Evolutionary conservation across 2,888 invertebrate genomes (phyloP).

Genomic region (Julus scandinavius): DNA sequence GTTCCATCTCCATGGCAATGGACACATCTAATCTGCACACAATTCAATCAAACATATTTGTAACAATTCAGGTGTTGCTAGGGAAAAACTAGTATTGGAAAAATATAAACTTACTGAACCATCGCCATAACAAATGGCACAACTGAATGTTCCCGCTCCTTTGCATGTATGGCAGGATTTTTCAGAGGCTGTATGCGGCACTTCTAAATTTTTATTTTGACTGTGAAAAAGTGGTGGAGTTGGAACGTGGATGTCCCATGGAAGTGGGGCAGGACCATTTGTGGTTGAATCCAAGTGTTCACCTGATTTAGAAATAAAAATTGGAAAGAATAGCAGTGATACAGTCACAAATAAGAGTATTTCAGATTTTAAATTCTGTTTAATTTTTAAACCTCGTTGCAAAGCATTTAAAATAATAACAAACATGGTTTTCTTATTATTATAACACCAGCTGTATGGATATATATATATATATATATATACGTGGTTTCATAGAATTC

Average conservation of each 20-base stretch:
- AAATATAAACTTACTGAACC: conserved; percentile 65
- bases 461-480: too few species aligned
- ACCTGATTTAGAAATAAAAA: conserved; percentile 60
- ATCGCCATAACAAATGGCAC: conserved; percentile 67
- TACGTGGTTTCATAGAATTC: too few species aligned
- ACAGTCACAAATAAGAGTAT: too few species aligned
- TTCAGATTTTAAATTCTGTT: too few species aligned
- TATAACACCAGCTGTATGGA: too few species aligned
- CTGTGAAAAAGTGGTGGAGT: conserved; percentile 66
- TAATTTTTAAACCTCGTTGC: too few species aligned
- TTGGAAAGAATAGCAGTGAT: background rate
- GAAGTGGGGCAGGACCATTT: conserved; percentile 66
- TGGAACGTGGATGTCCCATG: conserved; percentile 68
- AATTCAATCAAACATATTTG: background rate
- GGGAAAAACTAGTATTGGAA: background rate
- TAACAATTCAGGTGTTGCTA: too few species aligned
- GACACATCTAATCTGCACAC: conserved; percentile 65
- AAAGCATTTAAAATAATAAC: too few species aligned
- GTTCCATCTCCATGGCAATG: conserved; percentile 68
- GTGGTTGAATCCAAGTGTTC: conserved; percentile 66
- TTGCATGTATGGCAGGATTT: conserved; percentile 67
- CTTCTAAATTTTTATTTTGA: conserved; percentile 67
- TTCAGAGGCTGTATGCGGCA: conserved; percentile 69
- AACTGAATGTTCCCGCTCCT: conserved; percentile 65
- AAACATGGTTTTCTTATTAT: too few species aligned